Conservation (phyloP, 1,140 invertebrate species). For the Heliothis subflexa region DNA sequence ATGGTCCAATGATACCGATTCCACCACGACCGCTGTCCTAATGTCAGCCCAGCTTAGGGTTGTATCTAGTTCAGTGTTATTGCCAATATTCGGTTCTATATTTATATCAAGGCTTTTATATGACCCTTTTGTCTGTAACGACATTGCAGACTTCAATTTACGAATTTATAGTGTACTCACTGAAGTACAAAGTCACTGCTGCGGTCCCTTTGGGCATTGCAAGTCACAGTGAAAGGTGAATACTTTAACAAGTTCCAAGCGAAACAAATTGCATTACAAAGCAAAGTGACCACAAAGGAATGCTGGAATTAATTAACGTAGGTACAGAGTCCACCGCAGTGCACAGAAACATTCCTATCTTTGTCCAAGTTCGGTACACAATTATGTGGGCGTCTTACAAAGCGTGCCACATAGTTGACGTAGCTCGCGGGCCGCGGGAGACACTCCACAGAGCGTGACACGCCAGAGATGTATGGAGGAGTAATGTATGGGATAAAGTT, state of each 20-base stretch:
- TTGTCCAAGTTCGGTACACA: constrained; percentile 19
- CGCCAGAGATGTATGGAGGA: not conserved
- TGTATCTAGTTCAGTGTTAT: not conserved
- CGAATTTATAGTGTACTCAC: no score
- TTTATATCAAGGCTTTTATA: not conserved
- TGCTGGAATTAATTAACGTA: not conserved
- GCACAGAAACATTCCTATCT: constrained; percentile 18
- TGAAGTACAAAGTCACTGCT: no score
- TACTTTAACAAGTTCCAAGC: no score
- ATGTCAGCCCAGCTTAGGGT: constrained; percentile 1
- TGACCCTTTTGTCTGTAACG: no score
- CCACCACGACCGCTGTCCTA: not conserved
- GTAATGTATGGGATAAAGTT: not conserved
- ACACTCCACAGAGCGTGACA: not conserved
- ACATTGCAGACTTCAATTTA: no score
- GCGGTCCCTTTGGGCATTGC: no score
- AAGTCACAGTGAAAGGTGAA: no score
- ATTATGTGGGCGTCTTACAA: constrained; percentile 14
- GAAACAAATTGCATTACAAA: not conserved
- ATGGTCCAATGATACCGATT: not conserved
- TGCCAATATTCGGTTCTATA: not conserved
- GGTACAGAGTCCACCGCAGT: not conserved
- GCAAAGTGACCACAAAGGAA: not conserved
- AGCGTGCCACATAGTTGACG: constrained; percentile 12
- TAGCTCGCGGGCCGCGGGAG: not conserved